Evolutionary conservation across 2,797 vertebrate genomes (phyloP), one percentile per base, ranked within the genome.

Genomic region (Microcaecilia unicolor): DNA sequence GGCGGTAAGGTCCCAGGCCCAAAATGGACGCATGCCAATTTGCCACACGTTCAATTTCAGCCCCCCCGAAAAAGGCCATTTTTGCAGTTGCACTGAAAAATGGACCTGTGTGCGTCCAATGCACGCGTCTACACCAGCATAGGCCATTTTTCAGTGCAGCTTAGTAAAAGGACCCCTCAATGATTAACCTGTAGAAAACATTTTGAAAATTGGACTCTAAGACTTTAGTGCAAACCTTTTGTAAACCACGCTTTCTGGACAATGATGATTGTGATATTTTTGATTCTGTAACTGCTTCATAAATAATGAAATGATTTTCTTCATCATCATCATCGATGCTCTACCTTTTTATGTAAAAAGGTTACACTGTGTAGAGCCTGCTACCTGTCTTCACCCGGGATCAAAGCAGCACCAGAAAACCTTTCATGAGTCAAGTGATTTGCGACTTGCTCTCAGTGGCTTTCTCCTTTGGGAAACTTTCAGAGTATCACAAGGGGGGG

Each of bases 371-470:
- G 19, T 42, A 22, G 23, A 30, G 23, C 18, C 26, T 10, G 2
- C 15, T 22, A 28, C 24, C 22, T 20, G 14, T 25, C 27, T 43
- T 12, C 15, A 8, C 13, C 55, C 30, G 28, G 34, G 29, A 40
- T 37, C 34, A 46, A 48, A 61, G 27, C 17, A 10, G 7, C n/a
- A n/a, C n/a, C n/a, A n/a, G n/a, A n/a, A n/a, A n/a, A n/a, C n/a
- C n/a, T n/a, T n/a, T n/a, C n/a, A 36, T 1, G 16, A 24, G 17
- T 40, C 34, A 51, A 34, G 8, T 55, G 39, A 27, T 26, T 26
- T 45, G 37, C 28, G 27, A 18, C 30, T 55, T 26, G 46, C 34
- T 58, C 10, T 17, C 46, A 18, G 20, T 41, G 37, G 15, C 56
- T 32, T 48, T 59, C 25, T 27, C 39, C 19, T 7, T 47, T 31